Evolutionary conservation across 2,113 vertebrate genomes (phyloP), one percentile per base, ranked within the genome.

Genomic region (Petrocephalus microphthalmus): DNA sequence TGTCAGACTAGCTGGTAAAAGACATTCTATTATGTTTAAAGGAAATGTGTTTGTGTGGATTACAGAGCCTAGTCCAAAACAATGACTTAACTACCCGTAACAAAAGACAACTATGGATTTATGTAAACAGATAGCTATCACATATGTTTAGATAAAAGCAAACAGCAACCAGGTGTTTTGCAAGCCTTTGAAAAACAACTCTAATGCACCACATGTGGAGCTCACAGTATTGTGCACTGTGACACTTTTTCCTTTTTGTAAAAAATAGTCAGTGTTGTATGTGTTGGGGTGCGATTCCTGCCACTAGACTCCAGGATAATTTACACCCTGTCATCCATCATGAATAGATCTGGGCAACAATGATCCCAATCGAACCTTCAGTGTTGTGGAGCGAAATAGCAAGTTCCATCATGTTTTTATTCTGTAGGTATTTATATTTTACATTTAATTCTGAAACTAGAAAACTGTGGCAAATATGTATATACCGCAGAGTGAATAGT

Each of bases 261-360:
- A 78, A 42, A 78, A 42, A 78, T 78, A 42, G 37, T 33, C 17
- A 42, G 71, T 19, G 33, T 78, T 78, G 71, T 42, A 78, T 78
- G 11, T 78, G 71, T 8, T 13, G 37, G 33, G 29, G 13, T 78
- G 71, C 2, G 6, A 78, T 78, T 78, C 71, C 42, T 78, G 71
- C 33, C 71, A 42, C 29, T 29, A 78, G 71, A 33, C 33, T 78
- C 71, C 33, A 19, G 33, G 71, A 19, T 42, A 78, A 78, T 78
- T 78, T 78, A 29, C 71, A 78, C 71, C 71, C 71, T 78, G 71
- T 78, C 71, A 78, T 78, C 71, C 71, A 42, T 78, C 71, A 78
- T 42, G 33, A 42, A 42, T 13, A 78, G 71, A 78, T 78, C 29
- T 42, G 71, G 33, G 17, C 37, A 19, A 42, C 17, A 42, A 78